phyloP scores from a whole-genome alignment of 2,113 vertebrate genomes.

The Elanoides forficatus region DNA sequence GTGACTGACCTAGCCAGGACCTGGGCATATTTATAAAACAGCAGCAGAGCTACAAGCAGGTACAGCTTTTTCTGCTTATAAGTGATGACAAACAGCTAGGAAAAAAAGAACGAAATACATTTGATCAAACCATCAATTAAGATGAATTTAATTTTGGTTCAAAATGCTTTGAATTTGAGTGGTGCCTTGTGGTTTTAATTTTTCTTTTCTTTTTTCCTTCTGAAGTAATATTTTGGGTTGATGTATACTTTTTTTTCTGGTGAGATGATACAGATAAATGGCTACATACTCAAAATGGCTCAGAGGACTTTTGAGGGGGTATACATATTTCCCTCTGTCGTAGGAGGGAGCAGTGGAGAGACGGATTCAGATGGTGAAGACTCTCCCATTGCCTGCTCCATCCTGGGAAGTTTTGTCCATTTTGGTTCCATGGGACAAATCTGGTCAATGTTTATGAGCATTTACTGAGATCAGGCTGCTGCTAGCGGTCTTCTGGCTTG shows the following conservation, averaged over 20 bases:
- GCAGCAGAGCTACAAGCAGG: neutral
- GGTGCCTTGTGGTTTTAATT: neutral
- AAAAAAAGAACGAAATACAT: neutral
- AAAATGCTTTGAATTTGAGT: neutral
- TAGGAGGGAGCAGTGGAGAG: neutral
- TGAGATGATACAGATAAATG: neutral
- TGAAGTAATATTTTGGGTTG: neutral
- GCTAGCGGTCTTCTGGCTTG: neutral
- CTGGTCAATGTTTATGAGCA: neutral
- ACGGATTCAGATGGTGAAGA: neutral
- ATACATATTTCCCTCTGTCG: neutral
- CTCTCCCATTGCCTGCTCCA: neutral
- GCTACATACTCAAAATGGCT: neutral
- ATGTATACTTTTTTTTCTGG: neutral
- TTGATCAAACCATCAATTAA: neutral
- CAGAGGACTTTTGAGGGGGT: neutral
- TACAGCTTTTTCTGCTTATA: neutral
- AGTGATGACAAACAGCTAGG: neutral
- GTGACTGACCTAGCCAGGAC: neutral
- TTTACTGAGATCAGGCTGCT: neutral
- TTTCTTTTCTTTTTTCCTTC: neutral
- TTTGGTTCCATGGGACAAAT: neutral
- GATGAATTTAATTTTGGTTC: neutral
- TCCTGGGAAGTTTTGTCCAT: neutral
- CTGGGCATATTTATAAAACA: neutral